Percentiles rank a stretch among this genome's conserved stretches.
phyloP scores from a whole-genome alignment of 2,113 vertebrate genomes.

The Odontophorus gujanensis region DNA sequence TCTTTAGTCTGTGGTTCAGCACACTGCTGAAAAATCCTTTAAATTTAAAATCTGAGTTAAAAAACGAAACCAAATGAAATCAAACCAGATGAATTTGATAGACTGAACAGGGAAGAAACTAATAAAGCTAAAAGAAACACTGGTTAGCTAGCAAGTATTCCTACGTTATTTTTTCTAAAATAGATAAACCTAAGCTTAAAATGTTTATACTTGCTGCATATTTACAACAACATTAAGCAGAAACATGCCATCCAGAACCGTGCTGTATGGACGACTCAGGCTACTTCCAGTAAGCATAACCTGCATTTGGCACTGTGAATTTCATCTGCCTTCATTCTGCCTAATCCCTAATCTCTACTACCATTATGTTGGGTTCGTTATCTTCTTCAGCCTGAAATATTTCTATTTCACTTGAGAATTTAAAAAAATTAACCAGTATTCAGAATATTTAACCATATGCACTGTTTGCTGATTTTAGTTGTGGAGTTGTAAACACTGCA shows the following conservation, averaged over 20 bases:
- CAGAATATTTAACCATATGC: background rate
- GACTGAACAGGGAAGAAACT: background rate
- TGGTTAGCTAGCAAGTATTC: background rate
- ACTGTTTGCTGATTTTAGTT: background rate
- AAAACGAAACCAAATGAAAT: background rate
- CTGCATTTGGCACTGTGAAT: background rate
- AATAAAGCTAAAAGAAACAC: background rate
- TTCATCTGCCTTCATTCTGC: background rate
- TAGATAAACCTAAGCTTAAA: background rate
- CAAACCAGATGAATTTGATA: accelerated
- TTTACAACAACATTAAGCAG: background rate
- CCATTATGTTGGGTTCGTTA: background rate
- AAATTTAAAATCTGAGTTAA: background rate
- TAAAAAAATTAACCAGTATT: background rate
- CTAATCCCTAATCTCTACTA: background rate
- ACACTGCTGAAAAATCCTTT: background rate
- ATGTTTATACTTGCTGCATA: background rate
- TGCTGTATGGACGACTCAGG: background rate
- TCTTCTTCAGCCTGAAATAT: background rate
- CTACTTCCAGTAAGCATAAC: background rate
- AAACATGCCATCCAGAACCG: background rate
- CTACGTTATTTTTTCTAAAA: background rate
- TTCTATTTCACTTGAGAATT: background rate
- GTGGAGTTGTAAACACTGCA: background rate
- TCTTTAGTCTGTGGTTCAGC: background rate